Evolutionary conservation across 2,113 vertebrate genomes (phyloP), one percentile per base, ranked within the genome.

Genomic region (Corydoras maculifer): DNA sequence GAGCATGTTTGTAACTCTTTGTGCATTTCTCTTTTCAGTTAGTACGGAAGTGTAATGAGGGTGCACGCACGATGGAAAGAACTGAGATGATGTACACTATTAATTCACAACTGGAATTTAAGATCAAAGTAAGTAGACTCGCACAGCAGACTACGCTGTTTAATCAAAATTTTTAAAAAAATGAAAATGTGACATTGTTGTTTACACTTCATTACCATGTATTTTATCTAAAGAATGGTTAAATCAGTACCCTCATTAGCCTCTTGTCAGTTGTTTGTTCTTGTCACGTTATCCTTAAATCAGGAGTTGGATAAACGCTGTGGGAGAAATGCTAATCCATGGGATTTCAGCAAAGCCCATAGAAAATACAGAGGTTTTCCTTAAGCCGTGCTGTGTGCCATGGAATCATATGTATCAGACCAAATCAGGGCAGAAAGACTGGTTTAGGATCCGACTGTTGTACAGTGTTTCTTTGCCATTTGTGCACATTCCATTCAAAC

Each of bases 81-180:
- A 99, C 94, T 0, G 97, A 99, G 77, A 96, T 98, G 97, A 96
- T 99, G 95, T 98, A 95, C 76, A 98, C 93, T 0, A 97, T 99
- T 13, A 98, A 98, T 84, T 97, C 94, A 51, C 95, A 98, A 75
- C 87, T 99, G 87, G 94, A 97, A 63, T 99, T 98, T 80, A 98
- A 94, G 83, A 98, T 99, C 77, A 99, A 99, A 95, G 97, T 99
- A 90, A 8, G 67, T 32, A 25, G 18, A 25, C 18, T 25, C 18
- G 18, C 18, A 25, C 18, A 25, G 18, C 18, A 25, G 18, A 25
- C 18, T 25, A 25, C 18, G 18, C 18, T 25, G 18, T 25, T 25
- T 25, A 25, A 25, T 25, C 18, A 25, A 25, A 25, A 25, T 25
- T 25, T 25, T n/a, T n/a, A n/a, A n/a, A n/a, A n/a, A 25, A 25